A percentile compares a stretch with the other conserved stretches of the same genome.
phyloP scores from a whole-genome alignment of 2,797 vertebrate genomes.

The Galaxias olidus region DNA sequence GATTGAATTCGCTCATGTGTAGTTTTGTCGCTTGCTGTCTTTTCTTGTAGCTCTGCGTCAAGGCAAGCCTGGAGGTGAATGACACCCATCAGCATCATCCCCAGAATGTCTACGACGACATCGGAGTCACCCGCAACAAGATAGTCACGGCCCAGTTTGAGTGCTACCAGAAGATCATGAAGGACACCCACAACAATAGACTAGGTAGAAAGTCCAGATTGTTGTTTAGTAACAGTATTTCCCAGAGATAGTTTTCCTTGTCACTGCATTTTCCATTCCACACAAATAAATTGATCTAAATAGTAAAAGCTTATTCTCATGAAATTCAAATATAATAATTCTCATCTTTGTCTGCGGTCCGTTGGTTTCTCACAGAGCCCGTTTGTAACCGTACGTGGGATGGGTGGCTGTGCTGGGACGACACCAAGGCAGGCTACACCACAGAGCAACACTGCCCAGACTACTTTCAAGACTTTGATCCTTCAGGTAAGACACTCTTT shows the following conservation, averaged over 20 bases:
- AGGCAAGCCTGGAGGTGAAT: conserved; percentile 72
- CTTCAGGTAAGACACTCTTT: conserved; percentile 78
- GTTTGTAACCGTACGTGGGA: conserved; percentile 96
- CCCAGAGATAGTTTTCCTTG: too few species aligned
- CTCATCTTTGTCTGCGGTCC: conserved; percentile 8
- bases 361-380: conserved; percentile 58
- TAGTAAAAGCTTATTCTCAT: too few species aligned
- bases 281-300: too few species aligned
- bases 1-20: not conserved
- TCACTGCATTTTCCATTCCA: too few species aligned
- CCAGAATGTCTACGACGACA: conserved; percentile 67
- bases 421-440: conserved; percentile 78
- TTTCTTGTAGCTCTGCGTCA: conserved; percentile 66
- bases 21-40: not conserved
- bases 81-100: conserved; percentile 62
- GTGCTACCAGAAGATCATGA: conserved; percentile 97
- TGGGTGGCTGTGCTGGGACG: conserved; percentile 97
- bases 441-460: conserved; percentile 92
- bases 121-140: conserved; percentile 86
- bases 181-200: conserved; percentile 70
- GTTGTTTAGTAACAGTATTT: too few species aligned
- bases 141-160: conserved; percentile 97
- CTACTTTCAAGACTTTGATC: conserved; percentile 97
- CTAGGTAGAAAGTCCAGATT: conserved; percentile 71
- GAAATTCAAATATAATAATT: too few species aligned